Evolutionary conservation across 2,797 vertebrate species (phyloP), one percentile per base, ranked within the genome.

Genomic region (Coreius guichenoti): DNA sequence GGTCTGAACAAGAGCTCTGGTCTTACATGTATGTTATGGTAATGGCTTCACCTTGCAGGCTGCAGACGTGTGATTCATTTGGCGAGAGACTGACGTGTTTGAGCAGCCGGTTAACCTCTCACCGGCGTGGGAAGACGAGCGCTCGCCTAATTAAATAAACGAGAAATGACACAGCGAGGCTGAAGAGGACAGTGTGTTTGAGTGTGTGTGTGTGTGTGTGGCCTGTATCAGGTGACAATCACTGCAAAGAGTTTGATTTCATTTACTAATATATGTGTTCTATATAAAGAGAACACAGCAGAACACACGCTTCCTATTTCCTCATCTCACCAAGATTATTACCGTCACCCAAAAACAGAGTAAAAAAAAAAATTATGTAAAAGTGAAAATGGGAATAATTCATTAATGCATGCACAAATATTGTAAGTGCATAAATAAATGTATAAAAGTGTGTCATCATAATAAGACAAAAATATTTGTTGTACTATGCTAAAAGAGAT

Each of bases 101-200:
- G 72, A 56, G 68, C 45, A 69, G 69, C 65, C 56, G 76, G 74
- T 86, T 86, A 82, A 80, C 68, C 86, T 83, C 65, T 63, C 68
- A 72, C 86, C 39, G 9, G 61, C 39, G 58, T 67, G 70, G 86
- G 76, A 68, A 56, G 77, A 74, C 39, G 1, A 84, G 36, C 36
- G 39, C 79, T 77, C 16, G n/a, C 69, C 33, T 51, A 82, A 86
- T 81, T 84, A 69, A 75, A 86, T 82, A 65, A 82, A 76, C 16
- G 9, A 82, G 68, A 86, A 56, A 68, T 47, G 33, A 76, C 47
- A 23, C 23, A 29, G 23, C 16, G 23, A 47, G 58, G 69, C 70
- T 76, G 70, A 80, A 80, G 72, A 80, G 70, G 70, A 67, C 49
- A 29, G 23, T 36, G 58, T 67, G 63, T 23, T 47, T 74, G 31